These are phyloP conservation scores for Takifugu flavidus DNA, from an alignment of 2,113 vertebrate species.

Conservation along the genomic window DNA sequence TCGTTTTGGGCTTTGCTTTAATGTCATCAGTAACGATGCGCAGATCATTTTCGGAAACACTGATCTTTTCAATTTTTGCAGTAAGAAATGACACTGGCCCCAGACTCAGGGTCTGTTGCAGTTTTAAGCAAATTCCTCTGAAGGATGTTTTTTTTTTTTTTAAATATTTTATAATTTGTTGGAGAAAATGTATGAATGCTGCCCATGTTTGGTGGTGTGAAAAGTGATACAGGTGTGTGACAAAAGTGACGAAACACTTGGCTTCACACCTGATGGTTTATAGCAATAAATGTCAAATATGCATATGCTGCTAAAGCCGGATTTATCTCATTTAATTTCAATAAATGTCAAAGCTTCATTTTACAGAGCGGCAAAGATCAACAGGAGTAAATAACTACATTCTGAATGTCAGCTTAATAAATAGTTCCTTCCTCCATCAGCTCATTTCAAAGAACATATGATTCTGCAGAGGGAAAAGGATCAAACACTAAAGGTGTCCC, in stretches of 20 bases:
- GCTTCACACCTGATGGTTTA: slow-evolving; percentile 67
- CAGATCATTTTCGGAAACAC: slow-evolving; percentile 19
- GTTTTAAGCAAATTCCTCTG: slow-evolving; percentile 27
- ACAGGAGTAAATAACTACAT: neutral
- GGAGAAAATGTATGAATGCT: slow-evolving; percentile 43
- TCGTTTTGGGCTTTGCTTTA: slow-evolving; percentile 42
- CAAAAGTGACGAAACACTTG: slow-evolving; percentile 37
- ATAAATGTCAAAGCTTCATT: neutral
- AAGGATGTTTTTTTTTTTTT: slow-evolving; percentile 9
- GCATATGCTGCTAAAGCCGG: slow-evolving; percentile 72
- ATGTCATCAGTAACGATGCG: slow-evolving; percentile 18
- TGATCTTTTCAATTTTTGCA: slow-evolving; percentile 45
- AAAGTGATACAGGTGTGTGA: slow-evolving; percentile 55
- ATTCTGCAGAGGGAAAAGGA: slow-evolving; percentile 60
- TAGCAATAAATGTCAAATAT: slow-evolving; percentile 80
- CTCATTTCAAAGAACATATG: slow-evolving; percentile 81
- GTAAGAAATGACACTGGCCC: slow-evolving; percentile 23
- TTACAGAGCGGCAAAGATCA: neutral
- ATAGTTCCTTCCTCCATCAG: slow-evolving; percentile 41
- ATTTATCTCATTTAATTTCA: slow-evolving; percentile 36
- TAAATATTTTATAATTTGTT: slow-evolving; percentile 34
- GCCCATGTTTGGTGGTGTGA: slow-evolving; percentile 52
- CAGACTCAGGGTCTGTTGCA: slow-evolving; percentile 32
- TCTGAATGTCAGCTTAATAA: neutral
- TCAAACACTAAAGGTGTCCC: neutral